Conservation (phyloP, 23 tunicate species). For the Styela clava region DNA sequence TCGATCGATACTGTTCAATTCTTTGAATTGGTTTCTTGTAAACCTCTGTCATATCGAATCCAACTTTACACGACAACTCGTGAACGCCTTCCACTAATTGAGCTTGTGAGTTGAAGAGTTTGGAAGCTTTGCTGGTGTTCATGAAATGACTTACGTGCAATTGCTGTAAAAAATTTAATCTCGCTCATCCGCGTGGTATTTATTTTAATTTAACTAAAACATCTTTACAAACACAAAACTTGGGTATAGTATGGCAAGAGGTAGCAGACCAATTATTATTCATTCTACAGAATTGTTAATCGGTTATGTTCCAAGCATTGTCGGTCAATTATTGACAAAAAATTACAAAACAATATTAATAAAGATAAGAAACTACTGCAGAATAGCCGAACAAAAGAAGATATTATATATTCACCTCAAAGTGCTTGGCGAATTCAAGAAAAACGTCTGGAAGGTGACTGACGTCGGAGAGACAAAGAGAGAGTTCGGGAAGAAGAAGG, state of each 20-base stretch:
- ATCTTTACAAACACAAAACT: too few relatives aligned
- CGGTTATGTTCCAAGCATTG: too few relatives aligned
- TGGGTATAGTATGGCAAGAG: too few relatives aligned
- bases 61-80: slow-evolving; percentile 29
- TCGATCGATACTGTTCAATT: slow-evolving; percentile 32
- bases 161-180: slow-evolving; percentile 19
- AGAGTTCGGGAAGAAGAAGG: slow-evolving; percentile 33
- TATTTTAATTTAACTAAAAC: too few relatives aligned
- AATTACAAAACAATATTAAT: too few relatives aligned
- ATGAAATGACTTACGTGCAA: slow-evolving; percentile 42
- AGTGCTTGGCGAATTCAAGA: neutral
- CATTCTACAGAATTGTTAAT: too few relatives aligned
- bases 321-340: too few relatives aligned
- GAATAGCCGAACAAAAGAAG: too few relatives aligned
- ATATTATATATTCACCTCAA: too few relatives aligned
- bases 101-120: slow-evolving; percentile 10
- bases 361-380: too few relatives aligned
- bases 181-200: too few relatives aligned
- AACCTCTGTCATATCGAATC: slow-evolving; percentile 29
- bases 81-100: slow-evolving; percentile 26
- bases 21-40: slow-evolving; percentile 26
- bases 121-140: slow-evolving; percentile 29
- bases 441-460: slow-evolving; percentile 3
- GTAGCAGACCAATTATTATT: too few relatives aligned
- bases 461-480: neutral